These are phyloP conservation scores for Sibirionetta formosa DNA, from an alignment of 2,797 vertebrate species.

Conservation along the genomic window DNA sequence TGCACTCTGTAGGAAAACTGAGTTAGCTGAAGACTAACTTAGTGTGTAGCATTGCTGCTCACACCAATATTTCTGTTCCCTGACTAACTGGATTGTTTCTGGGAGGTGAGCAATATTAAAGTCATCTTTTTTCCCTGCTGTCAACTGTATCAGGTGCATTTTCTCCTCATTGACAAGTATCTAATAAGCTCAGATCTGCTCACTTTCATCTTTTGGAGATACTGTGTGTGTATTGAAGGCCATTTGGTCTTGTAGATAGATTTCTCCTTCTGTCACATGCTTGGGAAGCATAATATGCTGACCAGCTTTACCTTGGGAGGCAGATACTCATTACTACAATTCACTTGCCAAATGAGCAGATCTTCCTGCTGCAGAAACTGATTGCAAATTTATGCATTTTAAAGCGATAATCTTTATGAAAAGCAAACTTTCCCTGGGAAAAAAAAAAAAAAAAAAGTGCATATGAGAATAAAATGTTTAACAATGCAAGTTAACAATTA, in stretches of 20 bases:
- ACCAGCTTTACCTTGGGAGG: not conserved
- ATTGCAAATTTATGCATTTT: not conserved
- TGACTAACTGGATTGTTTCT: constrained; percentile 45
- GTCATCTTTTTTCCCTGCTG: constrained; percentile 48
- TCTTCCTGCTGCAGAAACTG: constrained; percentile 43
- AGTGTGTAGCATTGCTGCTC: not conserved
- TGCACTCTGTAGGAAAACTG: not conserved
- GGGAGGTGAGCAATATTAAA: constrained; percentile 59
- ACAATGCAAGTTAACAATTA: not conserved
- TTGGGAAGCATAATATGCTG: not conserved
- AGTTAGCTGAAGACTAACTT: not conserved
- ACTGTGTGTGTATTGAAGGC: constrained; percentile 26
- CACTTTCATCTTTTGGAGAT: constrained; percentile 23
- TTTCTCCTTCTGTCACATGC: not conserved
- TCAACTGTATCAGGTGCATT: constrained; percentile 35
- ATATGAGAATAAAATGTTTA: not conserved
- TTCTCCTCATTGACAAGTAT: constrained; percentile 26
- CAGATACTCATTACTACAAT: not conserved
- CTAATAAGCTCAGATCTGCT: constrained; percentile 41
- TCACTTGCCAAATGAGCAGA: constrained; percentile 47
- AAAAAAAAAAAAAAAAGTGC: not conserved
- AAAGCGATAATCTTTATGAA: constrained; percentile 15
- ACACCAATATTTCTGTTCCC: not conserved
- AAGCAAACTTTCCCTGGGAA: not conserved
- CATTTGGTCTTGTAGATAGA: constrained; percentile 31